Conservation (phyloP, 2,113 vertebrate genomes). For the Prochilodus magdalenae region DNA sequence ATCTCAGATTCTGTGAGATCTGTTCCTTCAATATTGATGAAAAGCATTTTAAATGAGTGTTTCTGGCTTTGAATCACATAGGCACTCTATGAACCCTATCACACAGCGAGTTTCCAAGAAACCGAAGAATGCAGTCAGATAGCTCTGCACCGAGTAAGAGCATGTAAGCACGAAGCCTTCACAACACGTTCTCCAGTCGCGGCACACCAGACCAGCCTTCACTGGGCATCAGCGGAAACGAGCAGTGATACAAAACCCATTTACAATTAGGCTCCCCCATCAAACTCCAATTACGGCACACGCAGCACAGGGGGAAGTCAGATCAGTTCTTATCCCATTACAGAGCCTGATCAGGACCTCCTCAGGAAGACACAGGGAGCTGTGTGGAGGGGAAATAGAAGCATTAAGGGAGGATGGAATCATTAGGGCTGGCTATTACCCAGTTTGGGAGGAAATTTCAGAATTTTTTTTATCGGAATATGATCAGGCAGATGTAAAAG, state of each 20-base stretch:
- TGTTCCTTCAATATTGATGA: background rate
- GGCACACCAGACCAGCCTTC: slow-evolving; percentile 22
- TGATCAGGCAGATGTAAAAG: background rate
- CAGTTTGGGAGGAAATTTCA: background rate
- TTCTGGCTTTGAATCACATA: background rate
- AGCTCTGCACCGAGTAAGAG: background rate
- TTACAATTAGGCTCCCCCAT: slow-evolving; percentile 51
- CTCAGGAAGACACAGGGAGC: slow-evolving; percentile 3
- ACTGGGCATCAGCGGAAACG: slow-evolving; percentile 43
- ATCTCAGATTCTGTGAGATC: background rate
- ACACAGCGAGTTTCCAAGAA: background rate
- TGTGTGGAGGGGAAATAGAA: slow-evolving; percentile 23
- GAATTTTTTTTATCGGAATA: background rate
- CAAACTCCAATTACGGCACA: slow-evolving; percentile 42
- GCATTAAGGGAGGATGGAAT: slow-evolving; percentile 44
- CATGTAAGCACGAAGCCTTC: background rate
- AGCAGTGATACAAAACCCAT: slow-evolving; percentile 52
- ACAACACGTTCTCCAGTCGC: background rate
- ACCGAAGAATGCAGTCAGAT: background rate
- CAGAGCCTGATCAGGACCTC: slow-evolving; percentile 14
- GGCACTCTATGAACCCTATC: background rate
- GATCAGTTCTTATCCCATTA: slow-evolving; percentile 48
- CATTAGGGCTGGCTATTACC: slow-evolving; percentile 31
- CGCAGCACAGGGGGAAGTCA: slow-evolving; percentile 8
- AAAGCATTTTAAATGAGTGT: background rate